These are phyloP conservation scores for Matsumyia berberina DNA, from an alignment of 2,888 invertebrate genomes.

Conservation along the genomic window DNA sequence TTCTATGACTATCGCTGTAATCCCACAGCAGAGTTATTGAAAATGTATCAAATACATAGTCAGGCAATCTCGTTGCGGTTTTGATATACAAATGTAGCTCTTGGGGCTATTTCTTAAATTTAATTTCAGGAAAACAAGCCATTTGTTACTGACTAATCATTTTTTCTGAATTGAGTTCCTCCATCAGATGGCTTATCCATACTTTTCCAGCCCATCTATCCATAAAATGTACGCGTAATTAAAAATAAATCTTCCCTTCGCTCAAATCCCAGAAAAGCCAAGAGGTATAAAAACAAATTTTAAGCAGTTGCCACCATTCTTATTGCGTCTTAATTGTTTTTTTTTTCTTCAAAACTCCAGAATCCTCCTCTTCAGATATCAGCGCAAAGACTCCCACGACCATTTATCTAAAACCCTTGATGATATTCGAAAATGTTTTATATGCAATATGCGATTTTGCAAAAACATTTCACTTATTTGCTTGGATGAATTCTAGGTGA, in stretches of 20 bases:
- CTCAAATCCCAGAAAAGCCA: constrained; percentile 4
- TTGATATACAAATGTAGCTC: too few relatives aligned
- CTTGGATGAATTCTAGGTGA: constrained; percentile 57
- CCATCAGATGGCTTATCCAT: neutral
- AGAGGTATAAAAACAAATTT: constrained; percentile 16
- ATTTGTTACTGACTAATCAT: neutral
- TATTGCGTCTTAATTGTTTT: constrained; percentile 4
- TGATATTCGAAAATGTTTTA: constrained; percentile 60
- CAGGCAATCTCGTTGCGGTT: too few relatives aligned
- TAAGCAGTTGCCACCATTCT: constrained; percentile 16
- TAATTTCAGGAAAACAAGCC: too few relatives aligned
- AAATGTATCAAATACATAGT: too few relatives aligned
- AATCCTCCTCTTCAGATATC: constrained; percentile 6
- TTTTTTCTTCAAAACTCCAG: neutral
- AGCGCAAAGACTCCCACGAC: constrained; percentile 24
- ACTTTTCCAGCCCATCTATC: too few relatives aligned
- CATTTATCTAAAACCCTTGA: constrained; percentile 58
- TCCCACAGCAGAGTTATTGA: too few relatives aligned
- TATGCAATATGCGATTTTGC: constrained; percentile 52
- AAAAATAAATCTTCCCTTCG: constrained; percentile 11
- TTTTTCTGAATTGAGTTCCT: neutral
- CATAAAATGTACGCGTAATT: constrained; percentile 2
- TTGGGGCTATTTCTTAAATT: too few relatives aligned
- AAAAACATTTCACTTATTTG: constrained; percentile 64
- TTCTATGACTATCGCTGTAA: too few relatives aligned